A percentile compares a stretch with the other conserved stretches of the same genome.
Evolutionary conservation across 2,797 vertebrate genomes (phyloP).

Genomic region (Arnoldichthys spilopterus): DNA sequence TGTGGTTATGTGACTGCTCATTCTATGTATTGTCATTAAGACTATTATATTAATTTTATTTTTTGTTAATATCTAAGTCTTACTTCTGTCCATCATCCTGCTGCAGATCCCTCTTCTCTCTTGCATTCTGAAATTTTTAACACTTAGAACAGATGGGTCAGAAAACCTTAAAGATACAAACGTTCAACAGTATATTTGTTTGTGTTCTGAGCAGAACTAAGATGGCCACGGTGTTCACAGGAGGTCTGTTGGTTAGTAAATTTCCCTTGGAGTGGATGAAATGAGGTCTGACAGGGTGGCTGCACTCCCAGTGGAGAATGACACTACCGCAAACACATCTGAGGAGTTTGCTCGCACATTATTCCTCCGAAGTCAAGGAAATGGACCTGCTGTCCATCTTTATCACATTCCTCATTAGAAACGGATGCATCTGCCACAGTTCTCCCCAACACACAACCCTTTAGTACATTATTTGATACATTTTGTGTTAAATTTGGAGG

Average conservation of each 20-base stretch:
- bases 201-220: slow-evolving; percentile 6
- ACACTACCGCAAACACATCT: slow-evolving; percentile 44
- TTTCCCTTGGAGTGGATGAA: slow-evolving; percentile 50
- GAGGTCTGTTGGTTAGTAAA: slow-evolving; percentile 45
- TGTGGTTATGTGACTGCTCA: neutral
- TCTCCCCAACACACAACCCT: neutral
- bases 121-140: neutral
- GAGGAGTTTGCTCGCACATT: slow-evolving; percentile 43
- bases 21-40: neutral
- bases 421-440: slow-evolving; percentile 8
- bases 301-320: slow-evolving; percentile 39
- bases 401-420: slow-evolving; percentile 56
- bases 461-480: neutral
- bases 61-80: neutral
- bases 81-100: neutral
- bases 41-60: neutral
- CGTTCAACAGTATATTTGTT: neutral
- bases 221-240: slow-evolving; percentile 32
- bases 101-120: neutral
- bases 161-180: neutral
- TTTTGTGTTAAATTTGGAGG: slow-evolving; percentile 13
- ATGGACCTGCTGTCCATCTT: slow-evolving; percentile 48
- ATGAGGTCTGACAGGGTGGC: slow-evolving; percentile 53
- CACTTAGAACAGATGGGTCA: neutral
- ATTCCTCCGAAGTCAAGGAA: slow-evolving; percentile 43